Evolutionary conservation across 2,888 invertebrate species (phyloP).

Genomic region (Hypselothyrea guttata): DNA sequence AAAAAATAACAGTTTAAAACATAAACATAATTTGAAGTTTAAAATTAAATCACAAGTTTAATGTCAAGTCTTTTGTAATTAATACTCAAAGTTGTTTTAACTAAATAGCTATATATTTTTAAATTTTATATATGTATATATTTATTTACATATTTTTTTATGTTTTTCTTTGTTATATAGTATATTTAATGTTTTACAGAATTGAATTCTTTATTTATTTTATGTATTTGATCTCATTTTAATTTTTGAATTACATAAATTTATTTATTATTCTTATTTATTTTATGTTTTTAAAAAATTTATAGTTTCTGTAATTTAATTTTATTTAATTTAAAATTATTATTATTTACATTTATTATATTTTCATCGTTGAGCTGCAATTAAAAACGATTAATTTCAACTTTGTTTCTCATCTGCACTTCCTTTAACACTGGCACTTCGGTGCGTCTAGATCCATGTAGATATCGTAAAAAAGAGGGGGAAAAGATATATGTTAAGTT

Average conservation of each 20-base stretch:
- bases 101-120: conserved; percentile 29
- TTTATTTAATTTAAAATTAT: background rate
- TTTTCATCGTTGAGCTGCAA: too few relatives aligned
- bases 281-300: too few relatives aligned
- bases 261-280: background rate
- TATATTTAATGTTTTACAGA: background rate
- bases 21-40: too few relatives aligned
- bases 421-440: conserved; percentile 68
- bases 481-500: conserved; percentile 38
- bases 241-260: too few relatives aligned
- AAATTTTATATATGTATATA: too few relatives aligned
- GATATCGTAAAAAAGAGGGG: too few relatives aligned
- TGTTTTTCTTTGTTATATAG: background rate
- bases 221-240: too few relatives aligned
- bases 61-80: conserved; percentile 47
- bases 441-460: conserved; percentile 55
- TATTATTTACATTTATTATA: background rate
- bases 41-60: conserved; percentile 57
- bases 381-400: conserved; percentile 75
- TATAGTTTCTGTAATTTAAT: too few relatives aligned
- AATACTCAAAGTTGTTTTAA: conserved; percentile 55
- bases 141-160: too few relatives aligned
- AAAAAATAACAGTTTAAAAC: conserved; percentile 14
- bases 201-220: background rate
- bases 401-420: conserved; percentile 51